These are phyloP conservation scores for Cerastis rubricosa DNA, from an alignment of 2,888 invertebrate genomes.

Conservation along the genomic window DNA sequence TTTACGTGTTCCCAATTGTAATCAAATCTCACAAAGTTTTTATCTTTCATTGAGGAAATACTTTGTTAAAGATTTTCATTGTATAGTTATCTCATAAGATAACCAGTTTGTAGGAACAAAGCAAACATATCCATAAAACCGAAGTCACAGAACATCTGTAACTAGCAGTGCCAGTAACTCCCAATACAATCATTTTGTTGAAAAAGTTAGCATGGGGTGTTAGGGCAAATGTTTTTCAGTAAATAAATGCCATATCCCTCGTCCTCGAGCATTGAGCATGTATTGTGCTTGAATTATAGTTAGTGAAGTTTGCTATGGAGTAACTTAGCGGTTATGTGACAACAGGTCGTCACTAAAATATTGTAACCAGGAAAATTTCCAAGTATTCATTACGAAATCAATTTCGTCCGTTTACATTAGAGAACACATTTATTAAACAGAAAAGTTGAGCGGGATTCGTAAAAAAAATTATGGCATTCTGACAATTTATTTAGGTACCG, in stretches of 20 bases:
- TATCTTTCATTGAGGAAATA: background rate
- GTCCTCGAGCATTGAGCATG: background rate
- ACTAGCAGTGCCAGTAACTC: background rate
- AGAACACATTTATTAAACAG: background rate
- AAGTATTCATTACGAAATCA: background rate
- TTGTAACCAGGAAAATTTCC: background rate
- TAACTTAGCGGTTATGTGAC: too few species aligned
- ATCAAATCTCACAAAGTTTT: background rate
- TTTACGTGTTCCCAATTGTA: background rate
- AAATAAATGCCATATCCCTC: background rate
- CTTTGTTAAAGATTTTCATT: background rate
- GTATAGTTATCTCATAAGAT: background rate
- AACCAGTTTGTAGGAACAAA: background rate
- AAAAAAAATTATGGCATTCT: background rate
- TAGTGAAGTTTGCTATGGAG: background rate
- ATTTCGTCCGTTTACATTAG: background rate
- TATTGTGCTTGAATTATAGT: background rate
- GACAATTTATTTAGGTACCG: conserved; percentile 64
- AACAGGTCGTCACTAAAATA: background rate
- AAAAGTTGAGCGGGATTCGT: conserved; percentile 13
- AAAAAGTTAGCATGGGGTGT: background rate
- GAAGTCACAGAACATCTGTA: background rate
- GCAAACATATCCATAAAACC: background rate
- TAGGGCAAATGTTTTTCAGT: background rate
- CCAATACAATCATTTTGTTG: background rate